These are phyloP conservation scores for Melanostoma mellinum DNA, from an alignment of 2,888 invertebrate genomes.

Conservation along the genomic window DNA sequence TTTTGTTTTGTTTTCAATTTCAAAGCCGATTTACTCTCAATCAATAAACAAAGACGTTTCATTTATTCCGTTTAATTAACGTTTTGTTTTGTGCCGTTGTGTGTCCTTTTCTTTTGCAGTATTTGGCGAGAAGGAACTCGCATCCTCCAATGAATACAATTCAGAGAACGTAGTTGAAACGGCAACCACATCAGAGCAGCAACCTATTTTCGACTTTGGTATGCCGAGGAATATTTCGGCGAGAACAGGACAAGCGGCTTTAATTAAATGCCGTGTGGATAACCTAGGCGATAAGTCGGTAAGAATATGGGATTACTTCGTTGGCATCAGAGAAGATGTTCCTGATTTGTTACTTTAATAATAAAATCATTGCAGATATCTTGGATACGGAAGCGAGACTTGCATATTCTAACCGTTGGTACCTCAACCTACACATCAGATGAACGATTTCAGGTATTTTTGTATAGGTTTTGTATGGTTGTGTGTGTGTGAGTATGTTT, in stretches of 20 bases:
- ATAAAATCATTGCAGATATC: slow-evolving; percentile 76
- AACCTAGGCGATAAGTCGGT: slow-evolving; percentile 70
- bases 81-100: not conserved
- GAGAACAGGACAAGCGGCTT: slow-evolving; percentile 66
- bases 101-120: slow-evolving; percentile 25
- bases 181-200: slow-evolving; percentile 23
- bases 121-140: slow-evolving; percentile 55
- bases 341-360: not conserved
- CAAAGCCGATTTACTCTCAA: slow-evolving; percentile 56
- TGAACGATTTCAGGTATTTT: slow-evolving; percentile 78
- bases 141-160: slow-evolving; percentile 56
- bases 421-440: slow-evolving; percentile 80
- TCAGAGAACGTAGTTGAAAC: slow-evolving; percentile 52
- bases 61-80: slow-evolving; percentile 53
- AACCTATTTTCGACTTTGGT: slow-evolving; percentile 65
- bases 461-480: no score
- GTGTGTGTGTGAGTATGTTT: not conserved
- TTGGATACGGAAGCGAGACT: slow-evolving; percentile 80
- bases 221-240: slow-evolving; percentile 70
- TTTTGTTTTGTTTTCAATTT: slow-evolving; percentile 26
- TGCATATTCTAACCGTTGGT: slow-evolving; percentile 80
- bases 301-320: slow-evolving; percentile 1
- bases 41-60: slow-evolving; percentile 56
- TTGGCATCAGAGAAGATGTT: not conserved
- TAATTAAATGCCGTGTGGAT: slow-evolving; percentile 70